Evolutionary conservation across 1,140 invertebrate genomes (phyloP), one percentile per base, ranked within the genome.

Genomic region (Thaumatotibia leucotreta): DNA sequence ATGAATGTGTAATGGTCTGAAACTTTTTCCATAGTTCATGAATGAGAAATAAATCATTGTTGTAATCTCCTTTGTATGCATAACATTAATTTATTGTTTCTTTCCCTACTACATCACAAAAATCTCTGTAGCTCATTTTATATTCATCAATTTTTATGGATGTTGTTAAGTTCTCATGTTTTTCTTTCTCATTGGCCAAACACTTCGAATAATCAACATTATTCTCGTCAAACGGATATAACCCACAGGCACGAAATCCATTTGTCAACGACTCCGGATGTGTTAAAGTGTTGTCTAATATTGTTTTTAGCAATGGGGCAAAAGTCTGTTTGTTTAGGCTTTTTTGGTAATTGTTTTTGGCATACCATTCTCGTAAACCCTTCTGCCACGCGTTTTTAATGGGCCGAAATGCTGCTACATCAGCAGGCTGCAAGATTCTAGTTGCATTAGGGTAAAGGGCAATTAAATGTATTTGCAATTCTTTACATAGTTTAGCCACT

Each of bases 371-470:
- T 27, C 66, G 27, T 14, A 77, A 68, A 61, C 65, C 68, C 17
- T 75, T 69, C 63, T 75, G 78, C 76, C 79, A 88, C 11, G 66
- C 65, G 10, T 49, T 39, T 72, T 86, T 86, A 2, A 83, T 33
- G 9, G 80, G 80, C 23, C 72, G 29, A 73, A 86, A 87, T 35
- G 73, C 74, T 2, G 79, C 67, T 9, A 88, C 81, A 61, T 91
- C 86, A n/a, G 82, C 66, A 23, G 84, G 84, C 61, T 88, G 83
- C 23, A 82, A 61, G 33, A 88, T 80, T 39, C 77, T 75, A 0
- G 80, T 88, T 4, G 77, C 72, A 69, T 90, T 89, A 1, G 82
- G 80, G 68, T 83, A 83, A 6, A 86, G 64, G 0, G 77, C 68
- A 35, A 86, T 74, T 14, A 88, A 64, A 9, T 70, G 73, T 69